Conservation (phyloP, 2,113 vertebrate genomes). For the Edolisoma coerulescens region DNA sequence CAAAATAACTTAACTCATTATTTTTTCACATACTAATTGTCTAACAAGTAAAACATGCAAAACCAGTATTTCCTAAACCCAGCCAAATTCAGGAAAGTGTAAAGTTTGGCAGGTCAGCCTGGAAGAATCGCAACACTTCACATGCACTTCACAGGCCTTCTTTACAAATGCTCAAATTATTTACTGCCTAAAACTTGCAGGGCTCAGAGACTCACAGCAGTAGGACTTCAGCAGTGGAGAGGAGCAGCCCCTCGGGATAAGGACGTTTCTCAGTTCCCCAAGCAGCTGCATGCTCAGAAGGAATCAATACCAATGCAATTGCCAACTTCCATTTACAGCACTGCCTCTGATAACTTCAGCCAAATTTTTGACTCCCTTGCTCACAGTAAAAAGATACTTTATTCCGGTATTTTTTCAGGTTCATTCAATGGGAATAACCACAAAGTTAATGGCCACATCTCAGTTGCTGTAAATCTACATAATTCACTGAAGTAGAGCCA, state of each 20-base stretch:
- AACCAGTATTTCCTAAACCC: neutral
- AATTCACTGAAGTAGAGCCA: neutral
- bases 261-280: neutral
- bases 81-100: neutral
- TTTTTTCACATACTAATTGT: neutral
- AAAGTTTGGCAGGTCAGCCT: neutral
- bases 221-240: neutral
- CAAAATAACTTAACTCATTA: neutral
- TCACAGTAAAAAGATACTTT: neutral
- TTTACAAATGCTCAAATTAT: neutral
- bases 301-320: neutral
- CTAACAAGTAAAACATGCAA: neutral
- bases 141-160: neutral
- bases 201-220: neutral
- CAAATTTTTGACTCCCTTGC: neutral
- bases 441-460: neutral
- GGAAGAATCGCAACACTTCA: neutral
- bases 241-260: neutral
- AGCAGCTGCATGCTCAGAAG: neutral
- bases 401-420: neutral
- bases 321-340: neutral
- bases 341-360: neutral
- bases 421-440: neutral
- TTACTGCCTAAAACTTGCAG: neutral
- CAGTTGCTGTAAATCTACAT: neutral